Conservation (phyloP, 2,113 vertebrate species). For the Zosterops borbonicus region DNA sequence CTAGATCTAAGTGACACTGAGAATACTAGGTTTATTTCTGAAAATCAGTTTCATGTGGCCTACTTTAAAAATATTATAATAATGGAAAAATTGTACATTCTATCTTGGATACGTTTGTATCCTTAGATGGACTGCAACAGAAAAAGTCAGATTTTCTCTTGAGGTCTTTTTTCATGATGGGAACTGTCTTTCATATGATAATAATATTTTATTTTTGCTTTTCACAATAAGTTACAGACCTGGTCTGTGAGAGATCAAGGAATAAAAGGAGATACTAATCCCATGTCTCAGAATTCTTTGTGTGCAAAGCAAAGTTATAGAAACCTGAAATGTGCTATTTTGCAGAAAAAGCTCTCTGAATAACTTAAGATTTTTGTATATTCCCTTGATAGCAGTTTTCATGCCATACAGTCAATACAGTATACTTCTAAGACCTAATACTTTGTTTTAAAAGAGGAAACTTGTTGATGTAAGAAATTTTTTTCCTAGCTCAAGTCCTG, state of each 20-base stretch:
- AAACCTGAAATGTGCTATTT: not conserved
- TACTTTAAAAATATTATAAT: not conserved
- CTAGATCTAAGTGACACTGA: not conserved
- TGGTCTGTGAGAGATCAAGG: not conserved
- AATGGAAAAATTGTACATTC: not conserved
- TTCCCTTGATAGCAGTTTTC: not conserved
- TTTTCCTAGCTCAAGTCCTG: not conserved
- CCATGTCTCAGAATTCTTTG: not conserved
- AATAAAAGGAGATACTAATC: not conserved
- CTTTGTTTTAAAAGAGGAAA: conserved; percentile 1
- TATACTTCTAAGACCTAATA: not conserved
- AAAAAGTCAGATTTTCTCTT: not conserved
- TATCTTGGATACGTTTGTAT: not conserved
- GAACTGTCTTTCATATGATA: not conserved
- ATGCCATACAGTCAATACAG: not conserved
- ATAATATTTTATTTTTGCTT: not conserved
- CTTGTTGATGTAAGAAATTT: not conserved
- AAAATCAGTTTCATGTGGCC: not conserved
- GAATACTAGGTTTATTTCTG: not conserved
- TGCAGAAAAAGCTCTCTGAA: not conserved
- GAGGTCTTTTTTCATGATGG: not conserved
- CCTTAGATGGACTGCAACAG: not conserved
- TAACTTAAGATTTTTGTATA: not conserved
- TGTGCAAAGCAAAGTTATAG: not conserved
- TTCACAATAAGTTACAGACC: not conserved